Percentiles rank a stretch among this genome's conserved stretches.
These are phyloP conservation scores for Tetranychus piercei DNA, from an alignment of 2,888 invertebrate genomes.

Conservation along the genomic window DNA sequence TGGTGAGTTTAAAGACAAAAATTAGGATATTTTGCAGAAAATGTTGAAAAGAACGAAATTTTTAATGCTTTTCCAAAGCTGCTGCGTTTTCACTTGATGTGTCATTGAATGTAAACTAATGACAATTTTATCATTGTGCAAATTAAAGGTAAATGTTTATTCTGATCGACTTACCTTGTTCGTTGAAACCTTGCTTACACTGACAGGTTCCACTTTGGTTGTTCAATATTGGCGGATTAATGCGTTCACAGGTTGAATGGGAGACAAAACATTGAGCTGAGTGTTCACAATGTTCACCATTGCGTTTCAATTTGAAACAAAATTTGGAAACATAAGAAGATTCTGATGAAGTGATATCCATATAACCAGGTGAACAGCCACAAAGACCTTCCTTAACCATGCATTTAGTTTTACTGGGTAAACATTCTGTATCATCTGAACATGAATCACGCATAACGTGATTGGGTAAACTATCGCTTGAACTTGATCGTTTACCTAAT, in stretches of 20 bases:
- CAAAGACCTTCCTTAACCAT: background rate
- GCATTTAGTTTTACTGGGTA: background rate
- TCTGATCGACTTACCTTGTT: background rate
- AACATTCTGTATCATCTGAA: slow-evolving; percentile 1
- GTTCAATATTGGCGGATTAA: background rate
- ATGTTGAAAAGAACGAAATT: too few relatives aligned
- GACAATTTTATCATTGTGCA: too few relatives aligned
- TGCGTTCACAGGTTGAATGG: background rate
- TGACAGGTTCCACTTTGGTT: background rate
- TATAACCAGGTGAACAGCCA: background rate
- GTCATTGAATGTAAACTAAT: too few relatives aligned
- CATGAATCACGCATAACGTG: background rate
- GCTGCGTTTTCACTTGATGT: too few relatives aligned
- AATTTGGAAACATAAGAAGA: background rate
- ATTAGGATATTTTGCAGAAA: too few relatives aligned
- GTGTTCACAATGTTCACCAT: slow-evolving; percentile 1
- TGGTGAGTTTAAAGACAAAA: too few relatives aligned
- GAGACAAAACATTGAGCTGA: background rate
- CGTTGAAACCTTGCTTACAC: background rate
- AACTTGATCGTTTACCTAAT: background rate
- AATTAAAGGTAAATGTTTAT: background rate
- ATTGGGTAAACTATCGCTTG: background rate
- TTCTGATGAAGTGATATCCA: background rate
- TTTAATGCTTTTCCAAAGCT: too few relatives aligned
- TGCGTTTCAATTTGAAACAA: slow-evolving; percentile 7